Evolutionary conservation across 2,888 invertebrate species (phyloP), one percentile per base, ranked within the genome.

Genomic region (Ennomos erosarius): DNA sequence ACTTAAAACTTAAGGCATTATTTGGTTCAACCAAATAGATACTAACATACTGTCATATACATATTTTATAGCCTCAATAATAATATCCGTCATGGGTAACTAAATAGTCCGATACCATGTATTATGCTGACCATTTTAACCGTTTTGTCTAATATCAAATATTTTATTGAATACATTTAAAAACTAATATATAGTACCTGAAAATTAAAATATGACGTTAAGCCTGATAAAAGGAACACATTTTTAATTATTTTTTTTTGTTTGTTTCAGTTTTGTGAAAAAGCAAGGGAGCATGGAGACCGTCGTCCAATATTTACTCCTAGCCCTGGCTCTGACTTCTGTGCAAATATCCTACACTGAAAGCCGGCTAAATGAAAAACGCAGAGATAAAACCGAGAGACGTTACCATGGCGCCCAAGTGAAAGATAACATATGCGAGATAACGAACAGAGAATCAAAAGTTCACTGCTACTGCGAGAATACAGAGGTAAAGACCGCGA

Each of bases 401-500:
- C 79, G 88, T 69, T 82, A 86, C 74, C 87, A 90, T 65, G 74
- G 84, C 12, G 78, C 81, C 39, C 85, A 85, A 73, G 79, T 81
- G 59, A 87, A 88, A 79, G 87, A 90, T 78, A 94, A 94, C 81
- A 90, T 94, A 71, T 94, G 94, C 79, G 93, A 94, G 75, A 92
- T 94, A 71, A 88, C 93, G 47, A 88, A 88, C 64, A 85, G 89
- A 64, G 90, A 93, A 55, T 88, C 93, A 1, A 94, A 94, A 73
- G 90, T 95, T 46, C 95, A 93, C 74, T 96, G 96, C 81, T 94
- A 95, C 75, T 96, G 96, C 81, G 93, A 94, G 72, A 93, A 88
- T 49, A 91, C 92, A 16, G 92, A 92, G 59, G 78, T 88, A n/a
- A 86, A 84, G 73, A 85, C 87, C 9, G 96, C 96, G 0, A 95